These are phyloP conservation scores for Drosophila ficusphila DNA, from an alignment of 1,140 invertebrate species.

Conservation along the genomic window DNA sequence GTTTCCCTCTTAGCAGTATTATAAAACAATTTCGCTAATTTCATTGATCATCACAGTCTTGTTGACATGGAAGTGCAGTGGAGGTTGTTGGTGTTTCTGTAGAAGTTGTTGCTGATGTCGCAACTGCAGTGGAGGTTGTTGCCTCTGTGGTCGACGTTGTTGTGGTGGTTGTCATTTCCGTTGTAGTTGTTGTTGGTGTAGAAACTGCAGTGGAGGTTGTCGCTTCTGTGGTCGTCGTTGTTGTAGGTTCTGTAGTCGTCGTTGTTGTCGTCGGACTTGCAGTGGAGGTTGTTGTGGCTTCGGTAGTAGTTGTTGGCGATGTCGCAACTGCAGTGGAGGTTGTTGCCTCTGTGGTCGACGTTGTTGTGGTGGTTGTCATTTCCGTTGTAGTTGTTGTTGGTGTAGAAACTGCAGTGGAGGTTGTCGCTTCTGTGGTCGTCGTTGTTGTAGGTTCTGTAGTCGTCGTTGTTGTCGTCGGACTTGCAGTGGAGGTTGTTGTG, in stretches of 20 bases:
- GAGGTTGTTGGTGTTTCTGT: neutral
- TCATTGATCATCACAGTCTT: too few relatives aligned
- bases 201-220: neutral
- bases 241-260: neutral
- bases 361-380: too few relatives aligned
- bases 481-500: constrained; percentile 3
- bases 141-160: neutral
- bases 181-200: neutral
- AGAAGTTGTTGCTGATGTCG: constrained; percentile 1
- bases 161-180: neutral
- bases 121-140: neutral
- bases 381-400: constrained; percentile 1
- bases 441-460: neutral
- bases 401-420: constrained; percentile 1
- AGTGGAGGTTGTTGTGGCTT: neutral
- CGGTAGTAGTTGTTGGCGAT: neutral
- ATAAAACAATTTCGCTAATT: too few relatives aligned
- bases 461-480: neutral
- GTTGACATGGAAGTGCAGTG: neutral
- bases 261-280: neutral
- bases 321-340: neutral
- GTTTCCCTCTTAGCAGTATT: too few relatives aligned
- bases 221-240: neutral
- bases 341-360: too few relatives aligned
- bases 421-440: too few relatives aligned